These are phyloP conservation scores for Emydura subglobosa DNA, from an alignment of 2,113 vertebrate species.

Conservation along the genomic window DNA sequence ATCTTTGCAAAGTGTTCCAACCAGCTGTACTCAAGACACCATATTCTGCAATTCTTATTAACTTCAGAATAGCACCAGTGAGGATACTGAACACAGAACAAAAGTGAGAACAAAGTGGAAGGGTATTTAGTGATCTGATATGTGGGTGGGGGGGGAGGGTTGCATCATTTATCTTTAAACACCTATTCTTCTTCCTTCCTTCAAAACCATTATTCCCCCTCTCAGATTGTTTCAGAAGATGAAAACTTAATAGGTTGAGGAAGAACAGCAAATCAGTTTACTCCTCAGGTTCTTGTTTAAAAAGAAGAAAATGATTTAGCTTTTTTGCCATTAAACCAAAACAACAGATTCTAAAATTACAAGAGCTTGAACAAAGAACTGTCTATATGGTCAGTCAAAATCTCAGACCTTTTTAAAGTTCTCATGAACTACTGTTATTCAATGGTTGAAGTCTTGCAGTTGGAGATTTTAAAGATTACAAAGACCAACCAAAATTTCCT, in stretches of 20 bases:
- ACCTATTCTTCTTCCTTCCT: neutral
- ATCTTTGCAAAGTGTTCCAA: neutral
- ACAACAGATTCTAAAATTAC: neutral
- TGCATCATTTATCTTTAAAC: neutral
- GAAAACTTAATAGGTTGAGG: neutral
- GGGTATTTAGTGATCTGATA: neutral
- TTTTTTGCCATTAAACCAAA: neutral
- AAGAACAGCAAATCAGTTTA: neutral
- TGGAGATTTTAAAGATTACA: slow-evolving; percentile 68
- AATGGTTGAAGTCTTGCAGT: slow-evolving; percentile 52
- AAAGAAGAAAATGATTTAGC: neutral
- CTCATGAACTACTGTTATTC: slow-evolving; percentile 10
- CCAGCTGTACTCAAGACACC: no score
- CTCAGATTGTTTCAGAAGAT: neutral
- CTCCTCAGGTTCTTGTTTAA: neutral
- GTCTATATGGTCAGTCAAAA: slow-evolving; percentile 7
- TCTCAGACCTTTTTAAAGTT: slow-evolving; percentile 1
- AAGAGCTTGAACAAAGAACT: neutral
- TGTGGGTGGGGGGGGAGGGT: neutral
- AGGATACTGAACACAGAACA: neutral
- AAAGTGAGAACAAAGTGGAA: neutral
- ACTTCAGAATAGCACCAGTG: neutral
- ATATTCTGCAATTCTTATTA: no score
- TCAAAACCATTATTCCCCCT: neutral
- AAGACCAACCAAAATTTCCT: slow-evolving; percentile 57